phyloP scores from a whole-genome alignment of 2,113 vertebrate species.

The Alethe castanea region DNA sequence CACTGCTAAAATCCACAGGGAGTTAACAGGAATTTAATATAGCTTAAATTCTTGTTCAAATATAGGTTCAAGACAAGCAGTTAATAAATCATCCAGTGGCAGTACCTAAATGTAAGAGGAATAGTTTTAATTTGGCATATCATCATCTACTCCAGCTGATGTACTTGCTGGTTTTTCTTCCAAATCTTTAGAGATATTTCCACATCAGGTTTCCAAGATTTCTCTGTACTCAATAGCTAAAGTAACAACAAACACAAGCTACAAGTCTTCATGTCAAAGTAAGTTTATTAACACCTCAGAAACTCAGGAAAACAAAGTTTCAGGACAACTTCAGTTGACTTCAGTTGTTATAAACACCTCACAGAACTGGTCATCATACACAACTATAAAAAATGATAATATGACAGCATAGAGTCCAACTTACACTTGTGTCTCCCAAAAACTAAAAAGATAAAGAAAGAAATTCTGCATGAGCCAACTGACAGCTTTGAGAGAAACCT shows the following conservation, averaged over 20 bases:
- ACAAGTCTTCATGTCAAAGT: not conserved
- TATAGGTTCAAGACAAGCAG: not conserved
- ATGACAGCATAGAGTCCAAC: not conserved
- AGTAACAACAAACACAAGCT: not conserved
- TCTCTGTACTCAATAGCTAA: not conserved
- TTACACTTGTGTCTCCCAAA: not conserved
- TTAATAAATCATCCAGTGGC: not conserved
- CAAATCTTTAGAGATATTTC: not conserved
- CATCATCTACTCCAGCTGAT: not conserved
- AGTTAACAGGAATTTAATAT: not conserved
- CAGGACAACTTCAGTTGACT: not conserved
- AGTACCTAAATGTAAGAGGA: not conserved
- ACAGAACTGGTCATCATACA: not conserved
- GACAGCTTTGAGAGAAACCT: not conserved
- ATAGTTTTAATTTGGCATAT: not conserved
- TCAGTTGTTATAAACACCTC: not conserved
- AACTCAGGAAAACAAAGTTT: not conserved
- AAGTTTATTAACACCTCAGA: not conserved
- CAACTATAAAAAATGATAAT: not conserved
- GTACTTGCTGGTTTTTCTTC: not conserved
- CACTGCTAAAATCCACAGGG: not conserved
- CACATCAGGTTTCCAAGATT: not conserved
- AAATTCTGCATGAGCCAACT: not conserved
- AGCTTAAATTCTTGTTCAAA: not conserved
- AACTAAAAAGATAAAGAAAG: not conserved